phyloP scores from a whole-genome alignment of 2,888 invertebrate species.

The Chaetogeoica ovagalla region DNA sequence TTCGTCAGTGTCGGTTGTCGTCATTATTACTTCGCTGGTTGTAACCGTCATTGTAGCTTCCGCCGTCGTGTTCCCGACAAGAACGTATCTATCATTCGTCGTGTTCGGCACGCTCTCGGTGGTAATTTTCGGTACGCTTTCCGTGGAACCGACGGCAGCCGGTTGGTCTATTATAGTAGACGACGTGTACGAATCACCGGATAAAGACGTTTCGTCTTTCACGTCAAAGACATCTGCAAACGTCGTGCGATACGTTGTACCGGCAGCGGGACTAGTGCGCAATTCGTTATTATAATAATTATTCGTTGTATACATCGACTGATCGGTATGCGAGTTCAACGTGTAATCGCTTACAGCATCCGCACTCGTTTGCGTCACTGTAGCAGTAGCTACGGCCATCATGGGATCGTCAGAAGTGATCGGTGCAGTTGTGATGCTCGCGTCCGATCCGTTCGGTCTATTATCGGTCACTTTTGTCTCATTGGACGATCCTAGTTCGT shows the following conservation, averaged over 20 bases:
- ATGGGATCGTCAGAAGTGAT: conserved; percentile 18
- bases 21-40: not conserved
- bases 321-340: not conserved
- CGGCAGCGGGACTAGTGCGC: not conserved
- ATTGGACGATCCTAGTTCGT: not conserved
- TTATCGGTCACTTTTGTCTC: not conserved
- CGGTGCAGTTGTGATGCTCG: not conserved
- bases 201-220: not conserved
- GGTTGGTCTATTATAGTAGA: not conserved
- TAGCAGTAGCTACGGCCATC: conserved; percentile 2
- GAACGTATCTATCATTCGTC: not conserved
- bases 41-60: not conserved
- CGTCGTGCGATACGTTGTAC: not conserved
- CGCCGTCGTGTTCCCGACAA: not conserved
- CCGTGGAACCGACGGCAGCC: not conserved
- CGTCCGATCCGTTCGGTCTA: not conserved
- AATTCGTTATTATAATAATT: not conserved
- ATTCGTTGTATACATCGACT: not conserved
- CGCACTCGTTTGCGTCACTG: conserved; percentile 12
- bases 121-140: not conserved
- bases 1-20: not conserved
- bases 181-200: not conserved
- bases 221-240: not conserved
- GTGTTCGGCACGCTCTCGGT: not conserved
- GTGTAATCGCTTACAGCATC: not conserved